Evolutionary conservation across 2,797 vertebrate species (phyloP).

Genomic region (Etheostoma nigrum): DNA sequence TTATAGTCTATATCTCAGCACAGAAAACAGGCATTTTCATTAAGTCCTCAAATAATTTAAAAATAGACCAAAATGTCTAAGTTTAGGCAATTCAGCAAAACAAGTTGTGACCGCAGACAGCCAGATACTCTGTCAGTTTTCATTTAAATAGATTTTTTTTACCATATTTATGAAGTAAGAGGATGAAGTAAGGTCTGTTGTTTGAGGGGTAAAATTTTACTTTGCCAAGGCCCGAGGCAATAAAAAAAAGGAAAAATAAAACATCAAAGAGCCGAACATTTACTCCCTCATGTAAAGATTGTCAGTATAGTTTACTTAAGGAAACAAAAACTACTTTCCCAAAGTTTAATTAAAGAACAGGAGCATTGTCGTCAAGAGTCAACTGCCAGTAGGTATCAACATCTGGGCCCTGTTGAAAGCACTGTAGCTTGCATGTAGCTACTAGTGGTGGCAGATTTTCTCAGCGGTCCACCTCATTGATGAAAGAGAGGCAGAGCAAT

Average conservation of each 20-base stretch:
- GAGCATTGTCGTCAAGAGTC: conserved; percentile 61
- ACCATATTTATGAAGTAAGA: conserved; percentile 26
- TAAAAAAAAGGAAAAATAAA: conserved; percentile 18
- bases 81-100: conserved; percentile 19
- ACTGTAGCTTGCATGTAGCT: conserved; percentile 58
- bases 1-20: not conserved
- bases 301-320: conserved; percentile 37
- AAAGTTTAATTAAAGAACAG: conserved; percentile 81
- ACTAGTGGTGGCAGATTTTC: conserved; percentile 59
- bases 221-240: conserved; percentile 21
- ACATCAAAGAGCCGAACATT: conserved; percentile 48
- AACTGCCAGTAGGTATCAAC: conserved; percentile 69
- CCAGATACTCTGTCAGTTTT: conserved; percentile 43
- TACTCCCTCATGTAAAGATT: conserved; percentile 40
- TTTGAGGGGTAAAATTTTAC: conserved; percentile 38
- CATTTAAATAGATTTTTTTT: conserved; percentile 61
- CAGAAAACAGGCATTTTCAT: not conserved
- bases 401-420: conserved; percentile 73
- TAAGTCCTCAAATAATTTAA: not conserved
- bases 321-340: conserved; percentile 68
- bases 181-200: conserved; percentile 46
- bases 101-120: conserved; percentile 36
- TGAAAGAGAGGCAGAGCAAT: conserved; percentile 53
- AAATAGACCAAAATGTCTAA: conserved; percentile 7
- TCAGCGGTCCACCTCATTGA: conserved; percentile 58